These are phyloP conservation scores for Petrolisthes cinctipes DNA, from an alignment of 2,888 invertebrate species.

Conservation along the genomic window DNA sequence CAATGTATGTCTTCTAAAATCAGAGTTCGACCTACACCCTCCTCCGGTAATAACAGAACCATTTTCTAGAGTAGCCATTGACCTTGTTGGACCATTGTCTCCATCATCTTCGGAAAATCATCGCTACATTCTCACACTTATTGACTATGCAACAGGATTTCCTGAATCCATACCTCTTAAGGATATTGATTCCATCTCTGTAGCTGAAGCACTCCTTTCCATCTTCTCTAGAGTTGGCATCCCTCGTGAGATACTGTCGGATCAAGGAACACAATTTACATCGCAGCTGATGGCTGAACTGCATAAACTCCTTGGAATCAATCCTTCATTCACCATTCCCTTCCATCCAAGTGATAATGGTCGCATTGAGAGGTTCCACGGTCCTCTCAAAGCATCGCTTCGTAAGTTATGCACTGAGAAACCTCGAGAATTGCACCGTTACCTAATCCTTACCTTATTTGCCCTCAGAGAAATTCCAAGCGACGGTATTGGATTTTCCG, in stretches of 20 bases:
- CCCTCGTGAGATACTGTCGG: background rate
- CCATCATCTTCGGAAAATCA: background rate
- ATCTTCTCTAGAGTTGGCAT: slow-evolving; percentile 3
- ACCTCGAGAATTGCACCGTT: too few relatives aligned
- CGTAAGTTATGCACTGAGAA: background rate
- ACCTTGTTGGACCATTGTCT: background rate
- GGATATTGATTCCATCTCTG: too few relatives aligned
- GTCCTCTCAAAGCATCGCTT: background rate
- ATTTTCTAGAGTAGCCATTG: background rate
- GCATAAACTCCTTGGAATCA: slow-evolving; percentile 9
- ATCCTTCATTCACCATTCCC: slow-evolving; percentile 13
- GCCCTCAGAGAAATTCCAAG: too few relatives aligned
- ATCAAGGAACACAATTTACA: background rate
- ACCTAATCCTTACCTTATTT: too few relatives aligned
- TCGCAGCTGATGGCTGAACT: slow-evolving; percentile 11
- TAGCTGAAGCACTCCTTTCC: background rate
- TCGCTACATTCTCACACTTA: too few relatives aligned
- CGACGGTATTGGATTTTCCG: too few relatives aligned
- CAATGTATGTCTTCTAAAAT: background rate
- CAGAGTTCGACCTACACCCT: too few relatives aligned
- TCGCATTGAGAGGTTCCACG: background rate
- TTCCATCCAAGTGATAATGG: background rate
- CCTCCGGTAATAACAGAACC: too few relatives aligned
- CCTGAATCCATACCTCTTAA: too few relatives aligned
- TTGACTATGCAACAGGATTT: too few relatives aligned